Evolutionary conservation across 2,888 invertebrate species (phyloP), one percentile per base, ranked within the genome.

Genomic region (Papilio gigon): DNA sequence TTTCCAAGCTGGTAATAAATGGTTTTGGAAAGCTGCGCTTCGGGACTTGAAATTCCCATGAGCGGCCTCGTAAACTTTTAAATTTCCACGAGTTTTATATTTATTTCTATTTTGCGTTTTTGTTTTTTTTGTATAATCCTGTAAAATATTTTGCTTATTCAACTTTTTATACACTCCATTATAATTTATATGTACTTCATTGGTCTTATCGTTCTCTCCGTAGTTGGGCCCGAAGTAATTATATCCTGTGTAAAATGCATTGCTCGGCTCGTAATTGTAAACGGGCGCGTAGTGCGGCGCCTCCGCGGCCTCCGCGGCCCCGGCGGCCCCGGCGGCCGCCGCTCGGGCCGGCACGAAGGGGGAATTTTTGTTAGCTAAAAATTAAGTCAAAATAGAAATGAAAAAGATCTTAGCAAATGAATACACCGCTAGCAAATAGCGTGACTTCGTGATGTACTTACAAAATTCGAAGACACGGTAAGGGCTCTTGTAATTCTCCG

Each of bases 401-500:
- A n/a, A n/a, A n/a, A n/a, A n/a, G n/a, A n/a, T n/a, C n/a, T n/a
- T n/a, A n/a, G n/a, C n/a, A n/a, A n/a, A n/a, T n/a, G 1, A 2
- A 35, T 35, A 35, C 33, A 35, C 33, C n/a, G n/a, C n/a, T n/a
- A n/a, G n/a, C n/a, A n/a, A n/a, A n/a, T n/a, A n/a, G n/a, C n/a
- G n/a, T n/a, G n/a, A n/a, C n/a, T n/a, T 33, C 9, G 33, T 33
- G 9, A 17, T 11, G 59, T 74, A 84, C 88, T 85, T 80, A 89
- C 89, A 71, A 25, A 86, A 74, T 84, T 88, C 87, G 75, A 78
- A 85, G 8, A 88, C 84, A 12, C 76, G 68, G 65, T 83, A 82
- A 14, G 70, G 70, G 25, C 77, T 78, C 9, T 20, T 65, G 22
- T 35, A 30, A 42, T 33, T 33, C 20, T 42, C 33, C 22, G 37